phyloP scores from a whole-genome alignment of 1,140 invertebrate species.

The Platyscapa corneri region DNA sequence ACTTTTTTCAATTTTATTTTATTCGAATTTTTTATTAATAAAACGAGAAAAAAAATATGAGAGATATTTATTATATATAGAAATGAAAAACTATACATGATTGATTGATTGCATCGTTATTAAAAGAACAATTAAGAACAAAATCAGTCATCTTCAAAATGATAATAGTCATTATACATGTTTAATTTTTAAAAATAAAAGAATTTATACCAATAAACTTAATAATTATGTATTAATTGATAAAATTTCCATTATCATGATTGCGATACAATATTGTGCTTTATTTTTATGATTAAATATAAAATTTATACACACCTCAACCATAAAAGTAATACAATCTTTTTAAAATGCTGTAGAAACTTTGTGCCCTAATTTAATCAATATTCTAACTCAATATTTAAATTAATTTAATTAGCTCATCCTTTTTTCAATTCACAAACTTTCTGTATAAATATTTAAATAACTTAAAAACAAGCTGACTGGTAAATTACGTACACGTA shows the following conservation, averaged over 20 bases:
- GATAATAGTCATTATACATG: neutral
- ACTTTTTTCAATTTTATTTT: neutral
- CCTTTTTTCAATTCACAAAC: no score
- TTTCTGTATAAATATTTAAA: no score
- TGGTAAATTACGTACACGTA: no score
- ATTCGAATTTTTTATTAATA: neutral
- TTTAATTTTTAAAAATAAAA: neutral
- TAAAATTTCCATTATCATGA: constrained; percentile 12
- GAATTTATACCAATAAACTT: neutral
- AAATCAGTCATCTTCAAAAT: neutral
- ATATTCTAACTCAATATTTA: no score
- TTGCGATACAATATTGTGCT: neutral
- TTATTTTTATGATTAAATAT: neutral
- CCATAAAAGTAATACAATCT: neutral
- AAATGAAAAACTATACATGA: neutral
- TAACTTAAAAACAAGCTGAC: no score
- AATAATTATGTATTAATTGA: neutral
- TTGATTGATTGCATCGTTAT: neutral
- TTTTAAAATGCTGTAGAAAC: no score
- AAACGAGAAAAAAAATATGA: neutral
- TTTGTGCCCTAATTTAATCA: no score
- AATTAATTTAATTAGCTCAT: no score
- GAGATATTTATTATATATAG: neutral
- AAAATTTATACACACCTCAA: neutral
- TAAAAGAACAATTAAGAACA: neutral